Conservation (phyloP, 1,140 invertebrate species). For the Laupala kohalensis region DNA sequence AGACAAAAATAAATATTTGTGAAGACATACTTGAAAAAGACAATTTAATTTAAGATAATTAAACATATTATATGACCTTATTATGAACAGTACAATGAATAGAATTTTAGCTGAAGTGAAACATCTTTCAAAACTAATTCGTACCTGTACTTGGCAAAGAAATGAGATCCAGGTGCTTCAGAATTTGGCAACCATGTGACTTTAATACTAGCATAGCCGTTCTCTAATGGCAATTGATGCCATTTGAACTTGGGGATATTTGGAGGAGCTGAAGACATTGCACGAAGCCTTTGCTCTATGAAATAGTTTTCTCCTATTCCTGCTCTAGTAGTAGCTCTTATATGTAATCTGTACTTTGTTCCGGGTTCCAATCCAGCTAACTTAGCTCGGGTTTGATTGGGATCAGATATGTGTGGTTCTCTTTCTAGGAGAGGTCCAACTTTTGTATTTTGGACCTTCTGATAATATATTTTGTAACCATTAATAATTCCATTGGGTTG, state of each 20-base stretch:
- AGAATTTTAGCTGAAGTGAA: no score
- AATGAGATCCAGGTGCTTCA: conserved; percentile 68
- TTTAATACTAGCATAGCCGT: conserved; percentile 58
- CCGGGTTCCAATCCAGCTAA: conserved; percentile 67
- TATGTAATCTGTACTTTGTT: conserved; percentile 80
- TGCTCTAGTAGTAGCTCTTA: conserved; percentile 59
- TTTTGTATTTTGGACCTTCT: conserved; percentile 58
- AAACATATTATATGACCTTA: no score
- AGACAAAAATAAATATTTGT: no score
- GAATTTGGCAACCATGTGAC: conserved; percentile 69
- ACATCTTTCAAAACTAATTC: no score
- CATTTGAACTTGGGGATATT: conserved; percentile 64
- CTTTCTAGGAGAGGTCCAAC: conserved; percentile 48
- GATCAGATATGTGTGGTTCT: conserved; percentile 60
- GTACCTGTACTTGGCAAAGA: conserved; percentile 75
- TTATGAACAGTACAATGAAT: no score
- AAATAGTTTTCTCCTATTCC: conserved; percentile 75
- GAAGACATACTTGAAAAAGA: no score
- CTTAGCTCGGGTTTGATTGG: conserved; percentile 63
- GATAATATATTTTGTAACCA: conserved; percentile 86
- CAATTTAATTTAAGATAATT: no score
- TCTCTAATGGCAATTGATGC: conserved; percentile 50
- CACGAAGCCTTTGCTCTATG: conserved; percentile 62
- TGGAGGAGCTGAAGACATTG: conserved; percentile 43
- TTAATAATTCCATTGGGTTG: conserved; percentile 86